These are phyloP conservation scores for Tetragnatha montana DNA, from an alignment of 2,888 invertebrate genomes.

Conservation along the genomic window DNA sequence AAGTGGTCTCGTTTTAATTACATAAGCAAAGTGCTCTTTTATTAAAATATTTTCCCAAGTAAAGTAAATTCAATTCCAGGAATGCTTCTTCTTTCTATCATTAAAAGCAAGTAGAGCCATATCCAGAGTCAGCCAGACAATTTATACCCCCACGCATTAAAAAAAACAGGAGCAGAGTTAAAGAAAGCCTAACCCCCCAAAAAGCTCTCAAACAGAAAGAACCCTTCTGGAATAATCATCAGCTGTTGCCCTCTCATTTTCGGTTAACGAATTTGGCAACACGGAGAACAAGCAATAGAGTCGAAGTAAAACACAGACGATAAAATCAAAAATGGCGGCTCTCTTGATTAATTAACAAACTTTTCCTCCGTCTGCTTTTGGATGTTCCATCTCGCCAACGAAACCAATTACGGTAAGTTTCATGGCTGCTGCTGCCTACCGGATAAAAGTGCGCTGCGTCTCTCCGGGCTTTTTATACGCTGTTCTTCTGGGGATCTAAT, in stretches of 20 bases:
- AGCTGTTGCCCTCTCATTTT: background rate
- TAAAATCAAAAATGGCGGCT: background rate
- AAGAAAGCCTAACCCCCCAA: too few species aligned
- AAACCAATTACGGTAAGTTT: background rate
- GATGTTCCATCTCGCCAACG: background rate
- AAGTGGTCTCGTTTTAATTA: too few species aligned
- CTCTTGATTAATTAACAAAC: background rate
- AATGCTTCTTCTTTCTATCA: too few species aligned
- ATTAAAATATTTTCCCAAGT: too few species aligned
- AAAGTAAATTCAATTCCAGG: too few species aligned
- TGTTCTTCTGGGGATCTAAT: background rate
- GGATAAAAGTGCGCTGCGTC: background rate
- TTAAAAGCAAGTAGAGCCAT: too few species aligned
- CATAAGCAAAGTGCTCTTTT: too few species aligned
- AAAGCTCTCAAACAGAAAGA: too few species aligned
- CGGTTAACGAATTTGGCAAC: background rate
- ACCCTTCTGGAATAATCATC: background rate
- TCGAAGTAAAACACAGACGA: background rate
- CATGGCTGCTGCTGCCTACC: background rate
- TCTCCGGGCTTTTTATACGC: background rate
- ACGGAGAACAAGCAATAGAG: background rate
- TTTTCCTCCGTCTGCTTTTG: background rate
- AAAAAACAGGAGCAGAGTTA: too few species aligned
- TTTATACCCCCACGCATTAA: too few species aligned
- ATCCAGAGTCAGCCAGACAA: too few species aligned